Evolutionary conservation across 2,113 vertebrate species (phyloP).

Genomic region (Paratilapia polleni): DNA sequence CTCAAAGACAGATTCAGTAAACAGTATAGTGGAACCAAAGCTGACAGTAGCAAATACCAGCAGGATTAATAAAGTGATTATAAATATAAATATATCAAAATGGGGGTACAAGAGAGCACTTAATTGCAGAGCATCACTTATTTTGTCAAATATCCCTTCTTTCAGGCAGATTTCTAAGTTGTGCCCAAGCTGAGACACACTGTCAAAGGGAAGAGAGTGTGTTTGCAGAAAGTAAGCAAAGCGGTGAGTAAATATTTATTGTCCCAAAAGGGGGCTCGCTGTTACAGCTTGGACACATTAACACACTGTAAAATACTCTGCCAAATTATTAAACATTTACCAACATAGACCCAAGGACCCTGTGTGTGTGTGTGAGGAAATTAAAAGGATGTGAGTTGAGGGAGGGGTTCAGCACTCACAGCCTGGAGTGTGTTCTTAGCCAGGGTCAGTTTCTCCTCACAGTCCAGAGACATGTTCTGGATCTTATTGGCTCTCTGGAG

Average conservation of each 20-base stretch:
- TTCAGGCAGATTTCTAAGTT: not conserved
- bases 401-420: constrained; percentile 80
- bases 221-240: not conserved
- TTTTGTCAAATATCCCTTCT: not conserved
- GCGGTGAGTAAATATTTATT: constrained; percentile 17
- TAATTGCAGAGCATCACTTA: not conserved
- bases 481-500: constrained; percentile 97
- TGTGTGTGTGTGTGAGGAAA: not conserved
- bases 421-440: constrained; percentile 96
- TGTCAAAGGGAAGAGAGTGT: not conserved
- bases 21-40: not conserved
- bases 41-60: not conserved
- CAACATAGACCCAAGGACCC: not conserved
- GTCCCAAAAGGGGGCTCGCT: not conserved
- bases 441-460: constrained; percentile 96
- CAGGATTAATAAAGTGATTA: not conserved
- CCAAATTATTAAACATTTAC: not conserved
- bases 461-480: constrained; percentile 95
- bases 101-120: not conserved
- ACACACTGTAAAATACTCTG: not conserved
- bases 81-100: not conserved
- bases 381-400: not conserved
- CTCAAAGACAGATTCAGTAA: fast-evolving
- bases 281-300: constrained; percentile 1
- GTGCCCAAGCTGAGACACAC: not conserved